Evolutionary conservation across 2,888 invertebrate genomes (phyloP), one percentile per base, ranked within the genome.

Genomic region (Leptinotarsa peninsularis): DNA sequence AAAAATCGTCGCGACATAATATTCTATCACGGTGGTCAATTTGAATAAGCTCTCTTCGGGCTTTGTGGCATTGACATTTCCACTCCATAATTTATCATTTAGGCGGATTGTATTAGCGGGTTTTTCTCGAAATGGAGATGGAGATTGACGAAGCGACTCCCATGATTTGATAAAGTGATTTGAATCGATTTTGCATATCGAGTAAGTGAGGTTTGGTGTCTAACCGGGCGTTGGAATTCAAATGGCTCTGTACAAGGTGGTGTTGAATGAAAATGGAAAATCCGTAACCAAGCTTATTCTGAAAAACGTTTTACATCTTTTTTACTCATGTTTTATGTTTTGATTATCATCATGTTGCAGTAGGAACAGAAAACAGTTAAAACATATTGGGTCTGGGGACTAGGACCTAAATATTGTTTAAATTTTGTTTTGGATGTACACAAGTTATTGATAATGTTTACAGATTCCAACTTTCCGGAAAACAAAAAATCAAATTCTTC

Each of bases 21-120:
- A 71, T 66, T 63, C 18, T 52, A 63, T 33, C 63, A 50, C 60
- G 71, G 66, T 72, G 71, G 71, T 27, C 66, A 66, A 72, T 72
- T 50, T 63, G 71, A 60, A 66, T 50, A 63, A 43, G 52, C 50
- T 58, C 58, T 58, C 21, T 23, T 58, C 58, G 23, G 21, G 18
- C 58, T n/a, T 54, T 43, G 43, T 52, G 63, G 63, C 63, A 63
- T 63, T 63, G 63, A 63, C 63, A 63, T 63, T 63, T 63, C 43
- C 33, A 33, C 33, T 63, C 63, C 63, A 63, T 63, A 43, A 63
- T 63, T 63, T 63, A 63, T 63, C 63, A 63, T 63, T 33, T 63
- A 63, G 63, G 63, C 63, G 63, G 63, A 63, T 63, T 63, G 33
- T 63, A 63, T 63, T 63, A 63, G 63, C 33, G 27, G 27, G 33